phyloP scores from a whole-genome alignment of 1,140 invertebrate species.

The Dinoponera quadriceps region DNA sequence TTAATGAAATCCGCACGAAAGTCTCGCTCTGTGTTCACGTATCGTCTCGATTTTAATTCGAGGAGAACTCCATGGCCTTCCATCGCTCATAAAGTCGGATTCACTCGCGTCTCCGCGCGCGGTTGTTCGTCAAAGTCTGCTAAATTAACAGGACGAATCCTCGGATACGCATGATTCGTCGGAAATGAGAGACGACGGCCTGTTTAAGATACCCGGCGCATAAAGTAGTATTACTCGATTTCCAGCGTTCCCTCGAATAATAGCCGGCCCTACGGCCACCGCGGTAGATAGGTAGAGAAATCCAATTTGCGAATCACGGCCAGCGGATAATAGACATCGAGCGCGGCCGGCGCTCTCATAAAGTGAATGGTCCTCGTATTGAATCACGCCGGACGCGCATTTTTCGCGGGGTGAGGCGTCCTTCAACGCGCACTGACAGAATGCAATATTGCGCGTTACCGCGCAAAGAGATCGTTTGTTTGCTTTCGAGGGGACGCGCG shows the following conservation, averaged over 20 bases:
- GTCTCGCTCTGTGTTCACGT: too few relatives aligned
- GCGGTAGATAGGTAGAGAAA: constrained; percentile 19
- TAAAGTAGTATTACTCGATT: constrained; percentile 12
- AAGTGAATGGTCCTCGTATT: constrained; percentile 44
- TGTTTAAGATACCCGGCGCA: background rate
- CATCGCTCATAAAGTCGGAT: too few relatives aligned
- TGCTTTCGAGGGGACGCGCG: constrained; percentile 24
- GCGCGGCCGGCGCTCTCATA: constrained; percentile 16
- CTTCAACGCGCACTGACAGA: constrained; percentile 34
- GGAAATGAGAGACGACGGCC: background rate
- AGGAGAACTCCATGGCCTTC: too few relatives aligned
- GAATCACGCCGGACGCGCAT: constrained; percentile 12
- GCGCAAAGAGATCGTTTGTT: constrained; percentile 46
- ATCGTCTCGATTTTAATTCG: too few relatives aligned
- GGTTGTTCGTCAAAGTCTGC: too few relatives aligned
- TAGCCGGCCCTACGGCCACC: background rate
- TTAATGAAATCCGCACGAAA: too few relatives aligned
- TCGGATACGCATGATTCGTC: background rate
- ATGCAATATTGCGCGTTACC: constrained; percentile 49
- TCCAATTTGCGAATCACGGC: constrained; percentile 47
- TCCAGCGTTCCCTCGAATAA: constrained; percentile 12
- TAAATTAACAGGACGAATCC: background rate
- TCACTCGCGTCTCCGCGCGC: too few relatives aligned
- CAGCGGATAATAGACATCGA: constrained; percentile 33
- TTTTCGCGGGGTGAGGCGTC: constrained; percentile 37